These are phyloP conservation scores for Biston betularia DNA, from an alignment of 2,888 invertebrate genomes.

Conservation along the genomic window DNA sequence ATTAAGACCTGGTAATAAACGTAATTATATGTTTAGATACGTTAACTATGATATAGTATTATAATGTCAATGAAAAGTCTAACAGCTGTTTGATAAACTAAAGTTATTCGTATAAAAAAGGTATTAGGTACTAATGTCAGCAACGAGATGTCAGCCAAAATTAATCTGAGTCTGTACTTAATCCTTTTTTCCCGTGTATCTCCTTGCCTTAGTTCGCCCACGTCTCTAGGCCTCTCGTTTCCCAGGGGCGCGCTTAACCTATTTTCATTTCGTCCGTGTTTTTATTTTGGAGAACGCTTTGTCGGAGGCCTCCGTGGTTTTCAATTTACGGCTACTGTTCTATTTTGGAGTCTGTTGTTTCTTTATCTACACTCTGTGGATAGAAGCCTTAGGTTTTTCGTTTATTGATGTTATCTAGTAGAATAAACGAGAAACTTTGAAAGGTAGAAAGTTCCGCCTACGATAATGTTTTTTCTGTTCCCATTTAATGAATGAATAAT, in stretches of 20 bases:
- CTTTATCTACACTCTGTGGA: slow-evolving; percentile 14
- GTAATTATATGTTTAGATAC: too few relatives aligned
- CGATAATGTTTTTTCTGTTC: not conserved
- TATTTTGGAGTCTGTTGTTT: slow-evolving; percentile 29
- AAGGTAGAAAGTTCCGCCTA: not conserved
- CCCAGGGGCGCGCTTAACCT: slow-evolving; percentile 74
- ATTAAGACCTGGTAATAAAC: too few relatives aligned
- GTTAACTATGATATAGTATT: too few relatives aligned
- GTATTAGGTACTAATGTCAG: too few relatives aligned
- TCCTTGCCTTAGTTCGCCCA: slow-evolving; percentile 47
- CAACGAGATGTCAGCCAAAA: too few relatives aligned
- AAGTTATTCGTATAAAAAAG: too few relatives aligned
- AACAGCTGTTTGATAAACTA: not conserved
- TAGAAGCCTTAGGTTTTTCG: slow-evolving; percentile 6
- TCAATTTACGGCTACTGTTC: slow-evolving; percentile 62
- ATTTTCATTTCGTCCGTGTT: slow-evolving; percentile 74
- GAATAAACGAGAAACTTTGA: not conserved
- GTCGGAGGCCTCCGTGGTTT: slow-evolving; percentile 64
- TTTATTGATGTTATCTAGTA: not conserved
- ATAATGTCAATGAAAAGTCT: not conserved
- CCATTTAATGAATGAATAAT: not conserved
- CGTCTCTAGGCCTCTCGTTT: slow-evolving; percentile 46
- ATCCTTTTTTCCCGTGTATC: not conserved
- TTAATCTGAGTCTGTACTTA: not conserved
- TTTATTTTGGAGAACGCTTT: slow-evolving; percentile 66